Base-by-base conservation (phyloP, 2,113 vertebrate genomes). In the Prionailurus bengalensis region DNA sequence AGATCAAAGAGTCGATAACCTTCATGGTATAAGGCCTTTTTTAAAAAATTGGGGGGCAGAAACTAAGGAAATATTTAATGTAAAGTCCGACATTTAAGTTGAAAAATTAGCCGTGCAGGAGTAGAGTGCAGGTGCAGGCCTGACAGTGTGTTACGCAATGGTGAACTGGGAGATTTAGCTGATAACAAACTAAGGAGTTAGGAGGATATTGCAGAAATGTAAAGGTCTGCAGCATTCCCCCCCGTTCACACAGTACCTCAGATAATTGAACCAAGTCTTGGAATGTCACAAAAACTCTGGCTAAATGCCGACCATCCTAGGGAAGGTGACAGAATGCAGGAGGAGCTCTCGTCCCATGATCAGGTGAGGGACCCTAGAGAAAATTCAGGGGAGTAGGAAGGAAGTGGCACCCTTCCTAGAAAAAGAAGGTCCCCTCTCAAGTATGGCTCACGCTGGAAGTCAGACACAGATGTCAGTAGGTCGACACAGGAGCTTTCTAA, bases 21-120 rank as follows among this genome's bases (percentile, higher is more conserved):
- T 11, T 74, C 15, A 17, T 95, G 63, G 89, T 84, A 45, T 65
- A 74, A 96, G 88, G 84, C 86, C 66, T 15, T 66, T 83, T 7
- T 53, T 73, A 55, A 82, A 65, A 55, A 27, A 10, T 23, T 3
- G 25, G 12, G 31, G 23, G 2, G 4, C 7, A 51, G 31, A 61
- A 68, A 68, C 14, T 83, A 58, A 94, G 70, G 42, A 53, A 76
- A 3, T 14, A 88, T 12, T 65, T 74, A 19, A 29, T 76, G 71
- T 45, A 25, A 79, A 66, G 27, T 42, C 4, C 27, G 83, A 1
- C 16, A 9, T 71, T 89, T 95, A 31, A n/a, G 5, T 39, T 71
- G 19, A 65, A 78, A 65, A 55, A 36, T 16, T 31, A 65, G 13
- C 71, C 58, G 6, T 5, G 4, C 73, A 58, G 92, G 42, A 58